phyloP scores from a whole-genome alignment of 2,888 invertebrate genomes.

The Dichetophora obliterata region DNA sequence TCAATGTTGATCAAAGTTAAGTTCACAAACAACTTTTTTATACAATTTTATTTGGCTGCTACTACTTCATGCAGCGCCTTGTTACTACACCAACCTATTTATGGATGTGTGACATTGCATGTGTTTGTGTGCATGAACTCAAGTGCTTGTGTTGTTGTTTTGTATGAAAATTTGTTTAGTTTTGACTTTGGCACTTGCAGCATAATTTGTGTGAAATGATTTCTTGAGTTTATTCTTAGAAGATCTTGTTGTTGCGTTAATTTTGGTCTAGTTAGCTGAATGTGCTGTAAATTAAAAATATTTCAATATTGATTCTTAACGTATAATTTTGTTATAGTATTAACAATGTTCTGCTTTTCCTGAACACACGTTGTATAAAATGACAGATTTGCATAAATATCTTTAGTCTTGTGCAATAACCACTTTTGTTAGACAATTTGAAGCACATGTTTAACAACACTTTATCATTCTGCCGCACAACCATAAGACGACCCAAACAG shows the following conservation, averaged over 20 bases:
- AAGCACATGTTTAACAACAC: constrained; percentile 17
- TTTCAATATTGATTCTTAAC: neutral
- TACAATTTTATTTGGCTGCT: too few relatives aligned
- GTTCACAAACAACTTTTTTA: neutral
- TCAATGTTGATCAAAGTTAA: neutral
- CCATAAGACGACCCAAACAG: too few relatives aligned
- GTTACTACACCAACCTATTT: too few relatives aligned
- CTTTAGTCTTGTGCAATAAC: neutral
- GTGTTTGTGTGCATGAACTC: neutral
- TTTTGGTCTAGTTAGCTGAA: too few relatives aligned
- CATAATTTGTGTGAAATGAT: neutral
- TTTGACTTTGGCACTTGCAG: neutral
- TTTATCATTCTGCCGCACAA: neutral
- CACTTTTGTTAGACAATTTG: neutral
- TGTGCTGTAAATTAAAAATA: neutral
- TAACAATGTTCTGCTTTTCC: neutral
- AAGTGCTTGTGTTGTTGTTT: neutral
- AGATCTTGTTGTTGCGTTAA: too few relatives aligned
- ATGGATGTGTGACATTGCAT: too few relatives aligned
- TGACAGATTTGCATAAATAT: neutral
- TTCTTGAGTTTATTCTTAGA: neutral
- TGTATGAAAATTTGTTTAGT: neutral
- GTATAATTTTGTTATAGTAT: neutral
- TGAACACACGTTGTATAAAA: neutral
- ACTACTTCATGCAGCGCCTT: too few relatives aligned